Base-by-base conservation (phyloP, 2,113 vertebrate species). In the Anhinga anhinga region DNA sequence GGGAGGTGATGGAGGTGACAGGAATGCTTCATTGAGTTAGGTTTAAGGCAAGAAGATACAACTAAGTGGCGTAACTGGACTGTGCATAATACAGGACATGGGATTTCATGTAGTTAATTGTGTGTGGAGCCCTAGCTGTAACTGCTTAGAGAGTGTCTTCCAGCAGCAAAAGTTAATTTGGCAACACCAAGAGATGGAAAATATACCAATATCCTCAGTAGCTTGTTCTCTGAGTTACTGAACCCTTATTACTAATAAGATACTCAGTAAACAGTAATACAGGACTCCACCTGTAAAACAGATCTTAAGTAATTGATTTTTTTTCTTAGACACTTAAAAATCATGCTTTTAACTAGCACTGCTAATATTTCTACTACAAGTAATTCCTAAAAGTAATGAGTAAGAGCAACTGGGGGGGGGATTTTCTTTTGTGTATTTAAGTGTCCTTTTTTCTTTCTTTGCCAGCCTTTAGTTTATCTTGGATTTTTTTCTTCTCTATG, bases 21-120 rank as follows among this genome's bases (percentile, higher is more conserved):
- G 44, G 42, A 81, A 44, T 49, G 30, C 21, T 65, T 92, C 23
- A 17, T 9, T 2, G 25, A 59, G 7, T 63, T 58, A 44, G 32
- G 9, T 53, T 89, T 87, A 80, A 76, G 47, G 61, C 21, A 59
- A 82, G 36, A 84, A 36, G 52, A 59, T 36, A 23, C 29, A n/a
- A 47, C 34, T 26, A 32, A 27, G 9, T 26, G 32, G 30, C 0
- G 0, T 74, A 79, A 53, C 26, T 69, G n/a, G 36, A 55, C 36
- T 78, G 34, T 63, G 29, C 10, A 4, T 45, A 20, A n/a, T 19
- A 56, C 3, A 56, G 23, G 19, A 20, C 10, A 5, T 47, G 10
- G 47, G 27, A 34, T 85, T 87, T 82, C 14, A 9, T 15, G 15
- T 5, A 44, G 34, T 61, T 49, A 27, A 7, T 10, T 45, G 20